These are phyloP conservation scores for Macquaria australasica DNA, from an alignment of 2,113 vertebrate genomes.

Conservation along the genomic window DNA sequence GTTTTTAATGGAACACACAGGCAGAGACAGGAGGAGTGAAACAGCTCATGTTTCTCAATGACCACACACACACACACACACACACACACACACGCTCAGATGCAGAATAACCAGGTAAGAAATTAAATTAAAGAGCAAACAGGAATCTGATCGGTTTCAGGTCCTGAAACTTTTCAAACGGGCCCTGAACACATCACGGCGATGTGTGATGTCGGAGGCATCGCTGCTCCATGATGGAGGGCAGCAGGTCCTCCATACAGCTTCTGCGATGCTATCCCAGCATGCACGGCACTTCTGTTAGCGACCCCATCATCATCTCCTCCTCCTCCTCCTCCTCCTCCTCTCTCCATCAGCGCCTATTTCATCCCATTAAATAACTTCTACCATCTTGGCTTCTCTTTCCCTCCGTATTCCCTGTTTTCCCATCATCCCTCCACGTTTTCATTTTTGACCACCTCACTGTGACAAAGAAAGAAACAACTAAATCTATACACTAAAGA, in stretches of 20 bases:
- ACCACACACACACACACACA: conserved; percentile 10
- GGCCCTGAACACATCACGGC: conserved; percentile 19
- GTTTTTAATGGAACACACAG: conserved; percentile 79
- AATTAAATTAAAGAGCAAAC: conserved; percentile 13
- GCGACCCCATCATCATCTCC: conserved; percentile 1
- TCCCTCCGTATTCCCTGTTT: background rate
- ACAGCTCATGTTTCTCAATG: conserved; percentile 75
- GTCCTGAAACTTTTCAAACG: conserved; percentile 26
- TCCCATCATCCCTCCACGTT: background rate
- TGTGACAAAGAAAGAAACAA: too few relatives aligned
- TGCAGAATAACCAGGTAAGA: background rate
- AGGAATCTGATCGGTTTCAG: conserved; percentile 33
- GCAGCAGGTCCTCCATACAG: conserved; percentile 19
- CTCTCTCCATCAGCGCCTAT: background rate
- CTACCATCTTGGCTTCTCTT: too few relatives aligned
- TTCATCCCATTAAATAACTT: conserved; percentile 5
- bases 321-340: too few relatives aligned
- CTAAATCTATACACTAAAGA: too few relatives aligned
- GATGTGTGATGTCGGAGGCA: background rate
- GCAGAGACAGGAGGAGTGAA: conserved; percentile 49
- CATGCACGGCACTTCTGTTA: conserved; percentile 21
- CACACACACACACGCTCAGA: conserved; percentile 1
- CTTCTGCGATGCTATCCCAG: background rate
- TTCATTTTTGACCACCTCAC: too few relatives aligned
- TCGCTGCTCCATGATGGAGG: conserved; percentile 35